Evolutionary conservation across 2,797 vertebrate genomes (phyloP).

Genomic region (Helarctos malayanus): DNA sequence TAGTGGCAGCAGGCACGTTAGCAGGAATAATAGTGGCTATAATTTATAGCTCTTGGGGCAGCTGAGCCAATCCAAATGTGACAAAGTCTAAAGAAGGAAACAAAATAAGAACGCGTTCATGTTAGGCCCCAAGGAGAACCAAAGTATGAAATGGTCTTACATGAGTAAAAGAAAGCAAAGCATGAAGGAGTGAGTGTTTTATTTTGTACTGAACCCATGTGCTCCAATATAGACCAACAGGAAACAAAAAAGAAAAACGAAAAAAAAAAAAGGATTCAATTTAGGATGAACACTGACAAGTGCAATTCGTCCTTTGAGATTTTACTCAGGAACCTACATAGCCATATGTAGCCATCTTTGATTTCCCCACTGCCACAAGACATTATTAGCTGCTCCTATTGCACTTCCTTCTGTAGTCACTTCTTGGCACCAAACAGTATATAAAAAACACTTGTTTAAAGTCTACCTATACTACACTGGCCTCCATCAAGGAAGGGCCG

Average conservation of each 20-base stretch:
- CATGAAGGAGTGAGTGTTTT: not conserved
- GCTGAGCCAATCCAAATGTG: not conserved
- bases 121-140: not conserved
- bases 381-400: not conserved
- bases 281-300: not conserved
- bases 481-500: not conserved
- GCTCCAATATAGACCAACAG: not conserved
- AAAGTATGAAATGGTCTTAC: not conserved
- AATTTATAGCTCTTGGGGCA: not conserved
- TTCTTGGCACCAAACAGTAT: not conserved
- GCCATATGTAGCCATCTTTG: not conserved
- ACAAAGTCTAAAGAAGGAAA: conserved; percentile 48
- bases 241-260: not conserved
- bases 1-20: not conserved
- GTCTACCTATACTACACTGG: not conserved
- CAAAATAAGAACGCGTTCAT: not conserved
- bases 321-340: not conserved
- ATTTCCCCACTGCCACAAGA: not conserved
- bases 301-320: not conserved
- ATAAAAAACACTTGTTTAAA: not conserved
- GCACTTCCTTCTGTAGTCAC: not conserved
- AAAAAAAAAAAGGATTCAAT: not conserved
- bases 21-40: not conserved
- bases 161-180: not conserved
- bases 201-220: not conserved